These are phyloP conservation scores for Tachysurus vachellii DNA, from an alignment of 2,113 vertebrate species.

Conservation along the genomic window DNA sequence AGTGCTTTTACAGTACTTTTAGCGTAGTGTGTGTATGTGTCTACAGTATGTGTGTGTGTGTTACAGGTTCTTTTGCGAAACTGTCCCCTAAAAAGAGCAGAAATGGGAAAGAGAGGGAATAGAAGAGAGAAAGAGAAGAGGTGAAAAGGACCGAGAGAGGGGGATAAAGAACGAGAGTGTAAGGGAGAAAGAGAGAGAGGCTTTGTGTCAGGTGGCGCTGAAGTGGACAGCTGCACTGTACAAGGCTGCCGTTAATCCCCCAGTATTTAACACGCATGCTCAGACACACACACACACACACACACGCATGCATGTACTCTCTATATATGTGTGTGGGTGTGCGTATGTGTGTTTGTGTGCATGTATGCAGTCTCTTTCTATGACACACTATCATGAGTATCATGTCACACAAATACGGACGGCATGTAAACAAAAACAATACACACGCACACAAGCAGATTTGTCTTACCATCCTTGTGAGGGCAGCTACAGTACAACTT, in stretches of 20 bases:
- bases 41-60: not conserved
- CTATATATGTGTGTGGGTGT: too few relatives aligned
- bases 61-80: slow-evolving; percentile 22
- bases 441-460: not conserved
- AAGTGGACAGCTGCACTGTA: slow-evolving; percentile 57
- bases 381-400: too few relatives aligned
- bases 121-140: slow-evolving; percentile 19
- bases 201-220: slow-evolving; percentile 56
- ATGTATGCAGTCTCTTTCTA: too few relatives aligned
- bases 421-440: too few relatives aligned
- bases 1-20: slow-evolving; percentile 11
- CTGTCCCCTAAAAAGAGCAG: slow-evolving; percentile 6
- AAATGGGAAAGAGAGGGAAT: slow-evolving; percentile 35
- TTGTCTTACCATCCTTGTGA: not conserved
- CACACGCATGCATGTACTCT: too few relatives aligned
- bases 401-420: too few relatives aligned
- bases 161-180: slow-evolving; percentile 30
- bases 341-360: too few relatives aligned
- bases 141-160: slow-evolving; percentile 26
- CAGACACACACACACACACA: slow-evolving; percentile 21
- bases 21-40: slow-evolving; percentile 2
- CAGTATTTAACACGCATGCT: not conserved
- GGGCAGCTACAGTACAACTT: not conserved
- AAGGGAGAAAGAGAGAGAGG: slow-evolving; percentile 42
- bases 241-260: slow-evolving; percentile 32